Conservation (phyloP, 1,140 invertebrate genomes). For the Aphidius ervi region DNA sequence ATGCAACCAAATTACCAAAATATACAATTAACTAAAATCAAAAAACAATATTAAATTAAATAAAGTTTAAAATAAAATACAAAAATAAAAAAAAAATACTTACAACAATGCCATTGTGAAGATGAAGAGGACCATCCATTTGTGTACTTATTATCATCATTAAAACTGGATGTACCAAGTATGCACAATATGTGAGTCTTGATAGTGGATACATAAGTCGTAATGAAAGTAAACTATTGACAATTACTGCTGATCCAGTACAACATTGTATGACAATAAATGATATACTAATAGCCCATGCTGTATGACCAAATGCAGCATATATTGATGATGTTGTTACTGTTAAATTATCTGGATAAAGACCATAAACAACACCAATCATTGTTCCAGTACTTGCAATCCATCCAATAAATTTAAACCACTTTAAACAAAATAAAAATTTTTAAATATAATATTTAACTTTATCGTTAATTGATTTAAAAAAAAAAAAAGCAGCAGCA, state of each 20-base stretch:
- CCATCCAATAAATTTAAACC: constrained; percentile 56
- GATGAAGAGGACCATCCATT: constrained; percentile 72
- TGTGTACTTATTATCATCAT: constrained; percentile 74
- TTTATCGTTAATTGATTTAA: background rate
- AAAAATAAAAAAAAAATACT: too few relatives aligned
- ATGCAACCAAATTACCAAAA: constrained; percentile 72
- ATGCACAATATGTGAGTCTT: constrained; percentile 84
- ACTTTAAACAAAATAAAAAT: constrained; percentile 27
- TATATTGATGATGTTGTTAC: constrained; percentile 59
- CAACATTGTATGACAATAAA: constrained; percentile 81
- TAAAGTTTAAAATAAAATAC: background rate
- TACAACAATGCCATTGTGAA: constrained; percentile 70
- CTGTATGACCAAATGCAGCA: constrained; percentile 60
- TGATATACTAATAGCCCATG: constrained; percentile 70
- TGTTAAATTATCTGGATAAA: constrained; percentile 66
- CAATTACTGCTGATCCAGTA: constrained; percentile 67
- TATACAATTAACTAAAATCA: constrained; percentile 67
- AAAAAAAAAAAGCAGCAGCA: constrained; percentile 17
- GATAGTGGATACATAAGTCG: constrained; percentile 77
- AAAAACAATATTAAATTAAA: background rate
- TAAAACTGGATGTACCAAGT: constrained; percentile 82
- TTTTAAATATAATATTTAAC: background rate
- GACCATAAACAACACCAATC: constrained; percentile 69
- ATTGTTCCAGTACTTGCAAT: constrained; percentile 57
- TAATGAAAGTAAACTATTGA: constrained; percentile 75